A percentile compares a stretch with the other conserved stretches of the same genome.
Evolutionary conservation across 2,113 vertebrate genomes (phyloP).

Genomic region (Gopherus flavomarginatus): DNA sequence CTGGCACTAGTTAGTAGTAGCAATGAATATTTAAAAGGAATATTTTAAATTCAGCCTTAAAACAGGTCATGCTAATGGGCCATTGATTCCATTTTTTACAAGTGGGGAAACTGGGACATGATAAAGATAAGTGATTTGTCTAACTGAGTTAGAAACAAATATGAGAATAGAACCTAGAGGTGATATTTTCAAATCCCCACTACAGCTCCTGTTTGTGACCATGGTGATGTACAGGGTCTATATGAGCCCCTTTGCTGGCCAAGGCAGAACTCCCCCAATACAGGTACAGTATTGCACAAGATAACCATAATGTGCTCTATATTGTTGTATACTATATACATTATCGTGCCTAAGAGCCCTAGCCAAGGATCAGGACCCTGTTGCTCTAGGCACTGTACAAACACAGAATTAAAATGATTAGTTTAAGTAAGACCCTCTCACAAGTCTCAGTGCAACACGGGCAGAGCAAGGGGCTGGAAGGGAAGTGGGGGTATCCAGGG

Average conservation of each 20-base stretch:
- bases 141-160: background rate
- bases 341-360: no score
- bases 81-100: background rate
- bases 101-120: background rate
- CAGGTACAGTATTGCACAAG: background rate
- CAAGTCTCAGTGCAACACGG: background rate
- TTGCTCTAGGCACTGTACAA: no score
- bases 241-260: background rate
- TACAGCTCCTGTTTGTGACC: background rate
- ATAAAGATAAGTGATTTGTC: background rate
- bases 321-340: no score
- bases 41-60: background rate
- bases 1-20: background rate
- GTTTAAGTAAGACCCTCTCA: no score
- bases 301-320: no score
- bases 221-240: background rate
- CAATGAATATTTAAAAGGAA: background rate
- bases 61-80: background rate
- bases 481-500: background rate
- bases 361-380: no score
- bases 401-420: no score
- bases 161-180: rapidly evolving
- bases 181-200: background rate
- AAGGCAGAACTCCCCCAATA: background rate
- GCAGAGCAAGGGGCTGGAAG: background rate